phyloP scores from a whole-genome alignment of 2,888 invertebrate species.

The Polyommatus iphigenia region DNA sequence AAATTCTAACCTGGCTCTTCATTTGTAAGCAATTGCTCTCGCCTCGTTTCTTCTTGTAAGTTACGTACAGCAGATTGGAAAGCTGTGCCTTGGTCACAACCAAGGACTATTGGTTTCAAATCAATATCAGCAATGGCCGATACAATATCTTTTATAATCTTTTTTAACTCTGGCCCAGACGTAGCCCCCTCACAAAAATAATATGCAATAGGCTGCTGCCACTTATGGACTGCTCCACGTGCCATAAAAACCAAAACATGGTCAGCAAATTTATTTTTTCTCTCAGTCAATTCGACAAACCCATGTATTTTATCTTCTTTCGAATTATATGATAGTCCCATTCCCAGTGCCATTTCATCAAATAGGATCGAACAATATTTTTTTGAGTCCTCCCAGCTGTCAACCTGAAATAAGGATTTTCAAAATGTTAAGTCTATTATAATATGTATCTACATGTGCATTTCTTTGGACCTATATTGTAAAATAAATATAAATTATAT shows the following conservation, averaged over 20 bases:
- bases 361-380: slow-evolving; percentile 24
- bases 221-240: slow-evolving; percentile 26
- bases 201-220: slow-evolving; percentile 25
- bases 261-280: slow-evolving; percentile 13
- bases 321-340: background rate
- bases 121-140: slow-evolving; percentile 34
- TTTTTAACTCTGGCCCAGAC: slow-evolving; percentile 33
- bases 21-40: slow-evolving; percentile 34
- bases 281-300: background rate
- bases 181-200: slow-evolving; percentile 21
- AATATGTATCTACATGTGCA: background rate
- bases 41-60: slow-evolving; percentile 37
- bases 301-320: slow-evolving; percentile 28
- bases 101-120: slow-evolving; percentile 37
- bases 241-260: slow-evolving; percentile 32
- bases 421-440: background rate
- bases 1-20: slow-evolving; percentile 7
- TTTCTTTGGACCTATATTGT: slow-evolving; percentile 1
- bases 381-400: background rate
- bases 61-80: slow-evolving; percentile 38
- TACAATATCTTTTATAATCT: slow-evolving; percentile 31
- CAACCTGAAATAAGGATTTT: background rate
- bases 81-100: slow-evolving; percentile 35
- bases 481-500: slow-evolving; percentile 6
- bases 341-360: slow-evolving; percentile 24